phyloP scores from a whole-genome alignment of 2,113 vertebrate genomes.

The Tragelaphus scriptus region DNA sequence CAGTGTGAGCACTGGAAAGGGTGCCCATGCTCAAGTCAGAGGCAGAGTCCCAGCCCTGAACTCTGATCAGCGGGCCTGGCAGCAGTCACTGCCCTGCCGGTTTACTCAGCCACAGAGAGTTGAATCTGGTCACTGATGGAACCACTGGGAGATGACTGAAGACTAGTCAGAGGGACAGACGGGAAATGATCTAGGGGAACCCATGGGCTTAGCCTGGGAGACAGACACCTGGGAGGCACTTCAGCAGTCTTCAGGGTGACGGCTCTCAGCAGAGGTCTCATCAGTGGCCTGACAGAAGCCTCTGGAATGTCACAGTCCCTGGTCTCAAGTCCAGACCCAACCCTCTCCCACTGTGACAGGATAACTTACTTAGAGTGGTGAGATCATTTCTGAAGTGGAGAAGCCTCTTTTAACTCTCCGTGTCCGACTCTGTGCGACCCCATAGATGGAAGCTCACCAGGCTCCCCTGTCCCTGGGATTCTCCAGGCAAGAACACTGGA shows the following conservation, averaged over 20 bases:
- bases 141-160: not conserved
- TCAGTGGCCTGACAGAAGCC: not conserved
- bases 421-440: no score
- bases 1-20: not conserved
- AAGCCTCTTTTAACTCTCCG: not conserved
- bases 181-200: not conserved
- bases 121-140: not conserved
- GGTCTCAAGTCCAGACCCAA: not conserved
- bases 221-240: not conserved
- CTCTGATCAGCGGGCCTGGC: not conserved
- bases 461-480: no score
- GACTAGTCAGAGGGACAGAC: fast-evolving
- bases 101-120: not conserved
- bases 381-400: not conserved
- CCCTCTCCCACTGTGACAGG: no score
- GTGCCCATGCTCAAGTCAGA: fast-evolving
- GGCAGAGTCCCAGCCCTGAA: not conserved
- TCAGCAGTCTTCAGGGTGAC: not conserved
- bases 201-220: not conserved
- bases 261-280: not conserved
- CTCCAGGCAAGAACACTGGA: no score
- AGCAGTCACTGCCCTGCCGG: not conserved
- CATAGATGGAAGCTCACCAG: no score
- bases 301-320: not conserved
- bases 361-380: not conserved